Evolutionary conservation across 2,113 vertebrate species (phyloP).

Genomic region (Alligator sinensis): DNA sequence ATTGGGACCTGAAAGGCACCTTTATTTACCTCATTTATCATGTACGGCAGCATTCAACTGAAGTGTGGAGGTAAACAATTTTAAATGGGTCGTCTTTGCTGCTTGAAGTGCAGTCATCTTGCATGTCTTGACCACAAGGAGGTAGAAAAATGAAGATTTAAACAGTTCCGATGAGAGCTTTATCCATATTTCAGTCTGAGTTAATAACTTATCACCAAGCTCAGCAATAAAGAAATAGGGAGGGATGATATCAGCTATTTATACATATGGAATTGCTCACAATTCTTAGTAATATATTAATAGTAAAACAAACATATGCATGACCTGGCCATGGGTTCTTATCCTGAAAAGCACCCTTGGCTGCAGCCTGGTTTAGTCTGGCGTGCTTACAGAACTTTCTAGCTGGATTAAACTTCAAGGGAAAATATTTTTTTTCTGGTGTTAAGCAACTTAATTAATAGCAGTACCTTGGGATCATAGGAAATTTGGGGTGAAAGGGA

Average conservation of each 20-base stretch:
- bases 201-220: conserved; percentile 72
- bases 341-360: conserved; percentile 5
- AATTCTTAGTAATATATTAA: conserved; percentile 65
- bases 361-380: conserved; percentile 27
- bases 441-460: too few species aligned
- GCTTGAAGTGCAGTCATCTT: conserved; percentile 67
- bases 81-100: conserved; percentile 67
- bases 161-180: conserved; percentile 72
- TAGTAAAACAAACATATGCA: conserved; percentile 72
- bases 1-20: conserved; percentile 72
- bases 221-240: conserved; percentile 75
- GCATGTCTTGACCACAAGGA: conserved; percentile 71
- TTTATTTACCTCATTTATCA: conserved; percentile 81
- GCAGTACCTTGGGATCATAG: too few species aligned
- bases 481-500: too few species aligned
- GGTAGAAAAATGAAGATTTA: conserved; percentile 75
- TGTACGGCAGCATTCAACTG: conserved; percentile 59
- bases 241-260: conserved; percentile 75
- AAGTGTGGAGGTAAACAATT: conserved; percentile 77
- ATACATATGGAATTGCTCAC: conserved; percentile 64
- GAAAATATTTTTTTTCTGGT: conserved; percentile 24
- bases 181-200: conserved; percentile 76
- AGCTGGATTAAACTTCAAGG: conserved; percentile 41
- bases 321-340: conserved; percentile 33
- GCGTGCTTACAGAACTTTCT: conserved; percentile 12